A percentile compares a stretch with the other conserved stretches of the same genome.
phyloP scores from a whole-genome alignment of 2,797 vertebrate genomes.

The Hippopotamyrus pictus region DNA sequence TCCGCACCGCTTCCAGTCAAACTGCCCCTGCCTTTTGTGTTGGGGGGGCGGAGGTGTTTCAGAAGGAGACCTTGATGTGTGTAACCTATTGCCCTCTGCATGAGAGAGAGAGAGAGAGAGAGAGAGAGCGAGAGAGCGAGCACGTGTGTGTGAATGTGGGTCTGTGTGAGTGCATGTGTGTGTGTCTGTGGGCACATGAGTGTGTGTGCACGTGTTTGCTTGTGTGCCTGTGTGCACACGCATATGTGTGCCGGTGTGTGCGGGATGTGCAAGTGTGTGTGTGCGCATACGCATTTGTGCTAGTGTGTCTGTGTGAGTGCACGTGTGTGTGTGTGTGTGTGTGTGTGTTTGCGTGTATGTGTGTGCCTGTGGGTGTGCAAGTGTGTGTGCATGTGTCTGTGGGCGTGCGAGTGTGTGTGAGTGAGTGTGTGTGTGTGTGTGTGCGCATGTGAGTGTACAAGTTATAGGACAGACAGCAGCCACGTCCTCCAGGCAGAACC shows the following conservation, averaged over 20 bases:
- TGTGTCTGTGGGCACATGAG: too few relatives aligned
- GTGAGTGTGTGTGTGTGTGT: not conserved
- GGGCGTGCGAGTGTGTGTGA: not conserved
- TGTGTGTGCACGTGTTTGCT: too few relatives aligned
- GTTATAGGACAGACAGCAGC: not conserved
- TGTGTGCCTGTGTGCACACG: not conserved
- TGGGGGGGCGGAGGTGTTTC: conserved; percentile 37
- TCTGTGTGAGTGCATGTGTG: not conserved
- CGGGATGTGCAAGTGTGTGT: not conserved
- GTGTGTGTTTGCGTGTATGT: not conserved
- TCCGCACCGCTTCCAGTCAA: not conserved
- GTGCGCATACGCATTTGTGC: too few relatives aligned
- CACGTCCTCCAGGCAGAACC: conserved; percentile 23
- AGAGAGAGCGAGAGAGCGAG: conserved; percentile 37
- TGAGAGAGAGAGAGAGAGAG: conserved; percentile 46
- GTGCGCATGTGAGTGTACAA: not conserved
- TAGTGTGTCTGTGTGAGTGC: not conserved
- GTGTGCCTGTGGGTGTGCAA: conserved; percentile 15
- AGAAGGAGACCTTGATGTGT: conserved; percentile 68
- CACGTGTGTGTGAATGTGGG: not conserved
- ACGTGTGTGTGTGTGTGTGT: conserved; percentile 19
- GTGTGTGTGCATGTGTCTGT: not conserved
- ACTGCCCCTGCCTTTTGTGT: not conserved
- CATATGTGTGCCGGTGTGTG: not conserved
- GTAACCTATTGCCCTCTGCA: conserved; percentile 74